Evolutionary conservation across 2,888 invertebrate genomes (phyloP).

Genomic region (Drosophila mulleri): DNA sequence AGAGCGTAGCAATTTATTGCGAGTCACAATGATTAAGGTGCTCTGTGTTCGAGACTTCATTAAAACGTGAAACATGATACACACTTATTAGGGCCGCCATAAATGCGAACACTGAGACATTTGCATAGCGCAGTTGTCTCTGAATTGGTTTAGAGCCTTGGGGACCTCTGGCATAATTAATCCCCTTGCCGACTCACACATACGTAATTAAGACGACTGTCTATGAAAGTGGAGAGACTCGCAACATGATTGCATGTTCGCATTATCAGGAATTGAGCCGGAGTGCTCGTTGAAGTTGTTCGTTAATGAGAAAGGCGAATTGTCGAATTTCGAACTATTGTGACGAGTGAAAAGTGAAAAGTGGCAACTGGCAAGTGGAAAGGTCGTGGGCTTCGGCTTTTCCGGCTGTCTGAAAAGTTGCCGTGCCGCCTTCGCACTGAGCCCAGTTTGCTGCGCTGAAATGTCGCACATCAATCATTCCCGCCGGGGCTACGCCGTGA

Average conservation of each 20-base stretch:
- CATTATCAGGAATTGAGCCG: conserved; percentile 10
- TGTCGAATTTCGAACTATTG: conserved; percentile 11
- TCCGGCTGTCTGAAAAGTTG: conserved; percentile 11
- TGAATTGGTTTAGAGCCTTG: not conserved
- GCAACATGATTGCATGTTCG: not conserved
- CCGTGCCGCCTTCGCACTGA: not conserved
- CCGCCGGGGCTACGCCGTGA: conserved; percentile 30
- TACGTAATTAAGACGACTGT: conserved; percentile 17
- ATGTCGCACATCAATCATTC: conserved; percentile 68
- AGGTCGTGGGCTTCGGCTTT: conserved; percentile 2
- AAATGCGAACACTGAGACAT: not conserved
- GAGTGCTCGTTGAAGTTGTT: not conserved
- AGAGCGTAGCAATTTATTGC: not conserved
- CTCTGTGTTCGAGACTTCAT: not conserved
- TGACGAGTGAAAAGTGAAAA: not conserved
- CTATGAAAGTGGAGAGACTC: not conserved
- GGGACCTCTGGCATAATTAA: conserved; percentile 14
- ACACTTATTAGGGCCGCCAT: not conserved
- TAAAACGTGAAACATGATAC: not conserved
- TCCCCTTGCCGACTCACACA: conserved; percentile 13
- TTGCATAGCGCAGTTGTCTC: conserved; percentile 1
- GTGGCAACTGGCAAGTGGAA: not conserved
- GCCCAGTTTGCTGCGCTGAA: conserved; percentile 6
- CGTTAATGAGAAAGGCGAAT: conserved; percentile 5
- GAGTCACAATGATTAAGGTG: not conserved